A percentile compares a stretch with the other conserved stretches of the same genome.
Evolutionary conservation across 2,113 vertebrate species (phyloP).

Genomic region (Campylorhamphus procurvoides): DNA sequence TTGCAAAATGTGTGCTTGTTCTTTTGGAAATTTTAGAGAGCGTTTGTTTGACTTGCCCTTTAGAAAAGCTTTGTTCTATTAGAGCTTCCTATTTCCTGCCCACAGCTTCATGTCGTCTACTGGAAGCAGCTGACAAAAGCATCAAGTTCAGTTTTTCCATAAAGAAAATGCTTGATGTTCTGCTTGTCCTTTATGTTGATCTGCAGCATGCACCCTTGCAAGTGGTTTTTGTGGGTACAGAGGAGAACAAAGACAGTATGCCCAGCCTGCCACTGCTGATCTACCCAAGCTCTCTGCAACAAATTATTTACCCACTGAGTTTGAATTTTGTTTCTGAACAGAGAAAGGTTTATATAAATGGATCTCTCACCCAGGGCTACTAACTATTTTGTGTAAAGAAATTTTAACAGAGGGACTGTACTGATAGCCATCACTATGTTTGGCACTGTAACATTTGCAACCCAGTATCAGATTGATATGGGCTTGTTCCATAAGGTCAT

Average conservation of each 20-base stretch:
- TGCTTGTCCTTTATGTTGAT: constrained; percentile 4
- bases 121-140: constrained; percentile 47
- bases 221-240: not conserved
- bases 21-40: constrained; percentile 30
- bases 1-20: constrained; percentile 35
- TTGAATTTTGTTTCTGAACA: not conserved
- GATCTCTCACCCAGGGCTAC: not conserved
- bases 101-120: not conserved
- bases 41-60: constrained; percentile 55
- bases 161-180: not conserved
- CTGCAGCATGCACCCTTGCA: not conserved
- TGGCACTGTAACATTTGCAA: not conserved
- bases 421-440: not conserved
- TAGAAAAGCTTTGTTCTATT: constrained; percentile 57
- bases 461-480: not conserved
- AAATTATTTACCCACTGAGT: constrained; percentile 1
- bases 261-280: not conserved
- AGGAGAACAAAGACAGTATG: not conserved
- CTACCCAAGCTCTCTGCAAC: not conserved
- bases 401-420: not conserved
- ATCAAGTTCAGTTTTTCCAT: not conserved
- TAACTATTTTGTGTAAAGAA: not conserved
- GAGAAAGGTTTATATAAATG: not conserved
- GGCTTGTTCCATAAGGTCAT: not conserved
- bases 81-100: not conserved